Evolutionary conservation across 2,888 invertebrate genomes (phyloP).

Genomic region (Macrophya alboannulata): DNA sequence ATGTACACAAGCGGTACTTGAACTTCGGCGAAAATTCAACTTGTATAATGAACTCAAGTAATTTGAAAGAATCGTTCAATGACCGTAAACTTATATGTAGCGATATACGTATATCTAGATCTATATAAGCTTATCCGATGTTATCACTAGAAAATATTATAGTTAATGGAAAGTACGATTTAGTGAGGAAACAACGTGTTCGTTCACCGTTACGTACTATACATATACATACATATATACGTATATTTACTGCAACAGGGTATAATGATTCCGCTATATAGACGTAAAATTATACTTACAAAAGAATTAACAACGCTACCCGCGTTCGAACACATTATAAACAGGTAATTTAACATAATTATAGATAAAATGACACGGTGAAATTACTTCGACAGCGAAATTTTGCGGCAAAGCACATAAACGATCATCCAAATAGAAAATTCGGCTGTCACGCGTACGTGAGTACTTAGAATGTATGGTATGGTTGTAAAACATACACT

Average conservation of each 20-base stretch:
- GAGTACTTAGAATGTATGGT: neutral
- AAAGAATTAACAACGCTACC: constrained; percentile 2
- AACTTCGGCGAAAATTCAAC: neutral
- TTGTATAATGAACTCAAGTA: neutral
- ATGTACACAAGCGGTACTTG: neutral
- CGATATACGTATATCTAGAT: neutral
- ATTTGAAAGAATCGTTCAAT: constrained; percentile 6
- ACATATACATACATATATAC: neutral
- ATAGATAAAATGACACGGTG: constrained; percentile 25
- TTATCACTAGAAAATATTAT: constrained; percentile 18
- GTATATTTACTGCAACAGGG: neutral
- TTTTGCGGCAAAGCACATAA: neutral
- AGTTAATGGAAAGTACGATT: constrained; percentile 49
- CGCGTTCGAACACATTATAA: neutral
- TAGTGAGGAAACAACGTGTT: constrained; percentile 43
- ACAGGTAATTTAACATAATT: constrained; percentile 30
- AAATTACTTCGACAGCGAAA: neutral
- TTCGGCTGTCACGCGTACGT: neutral
- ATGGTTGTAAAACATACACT: neutral
- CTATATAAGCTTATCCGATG: neutral
- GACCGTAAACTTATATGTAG: neutral
- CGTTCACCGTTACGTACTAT: constrained; percentile 43
- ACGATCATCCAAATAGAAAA: constrained; percentile 7
- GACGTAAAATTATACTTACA: constrained; percentile 8
- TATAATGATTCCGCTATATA: neutral